Evolutionary conservation across 37 sponge, comb jelly and placozoan species (phyloP).

Genomic region (Ephydatia muelleri): DNA sequence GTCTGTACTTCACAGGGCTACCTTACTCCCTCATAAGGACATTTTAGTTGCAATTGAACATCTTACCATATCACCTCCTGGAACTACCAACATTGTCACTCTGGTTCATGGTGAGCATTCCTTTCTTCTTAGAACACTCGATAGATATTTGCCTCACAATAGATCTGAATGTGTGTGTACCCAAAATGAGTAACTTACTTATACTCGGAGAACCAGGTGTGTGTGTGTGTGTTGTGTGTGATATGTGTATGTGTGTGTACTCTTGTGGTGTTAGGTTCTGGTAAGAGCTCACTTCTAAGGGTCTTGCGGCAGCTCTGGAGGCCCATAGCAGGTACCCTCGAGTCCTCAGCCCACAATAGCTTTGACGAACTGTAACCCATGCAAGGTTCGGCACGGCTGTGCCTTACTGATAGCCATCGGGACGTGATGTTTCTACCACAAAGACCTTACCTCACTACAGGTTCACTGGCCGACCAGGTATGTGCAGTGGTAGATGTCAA

Average conservation of each 20-base stretch:
- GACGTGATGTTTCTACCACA: conserved; percentile 84
- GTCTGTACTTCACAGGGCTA: background rate
- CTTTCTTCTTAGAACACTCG: background rate
- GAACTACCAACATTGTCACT: background rate
- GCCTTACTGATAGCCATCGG: conserved; percentile 16
- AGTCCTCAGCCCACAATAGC: background rate
- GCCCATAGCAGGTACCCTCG: conserved; percentile 31
- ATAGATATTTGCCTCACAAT: background rate
- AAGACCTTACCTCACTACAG: conserved; percentile 77
- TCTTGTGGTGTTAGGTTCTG: conserved; percentile 48
- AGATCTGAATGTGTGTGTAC: conserved; percentile 64
- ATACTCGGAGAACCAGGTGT: conserved; percentile 74
- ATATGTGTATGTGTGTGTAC: too few relatives aligned
- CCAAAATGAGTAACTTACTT: conserved; percentile 55
- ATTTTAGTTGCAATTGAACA: conserved; percentile 16
- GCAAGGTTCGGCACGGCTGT: conserved; percentile 29
- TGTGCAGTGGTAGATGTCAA: background rate
- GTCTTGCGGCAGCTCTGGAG: conserved; percentile 66
- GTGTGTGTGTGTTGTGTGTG: background rate
- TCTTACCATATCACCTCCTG: conserved; percentile 54
- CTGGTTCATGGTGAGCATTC: conserved; percentile 47
- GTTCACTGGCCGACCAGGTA: conserved; percentile 84
- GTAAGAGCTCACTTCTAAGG: conserved; percentile 79
- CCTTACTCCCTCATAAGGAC: background rate
- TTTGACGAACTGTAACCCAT: background rate